Evolutionary conservation across 2,797 vertebrate genomes (phyloP).

Genomic region (Schizothorax lantsangensis): DNA sequence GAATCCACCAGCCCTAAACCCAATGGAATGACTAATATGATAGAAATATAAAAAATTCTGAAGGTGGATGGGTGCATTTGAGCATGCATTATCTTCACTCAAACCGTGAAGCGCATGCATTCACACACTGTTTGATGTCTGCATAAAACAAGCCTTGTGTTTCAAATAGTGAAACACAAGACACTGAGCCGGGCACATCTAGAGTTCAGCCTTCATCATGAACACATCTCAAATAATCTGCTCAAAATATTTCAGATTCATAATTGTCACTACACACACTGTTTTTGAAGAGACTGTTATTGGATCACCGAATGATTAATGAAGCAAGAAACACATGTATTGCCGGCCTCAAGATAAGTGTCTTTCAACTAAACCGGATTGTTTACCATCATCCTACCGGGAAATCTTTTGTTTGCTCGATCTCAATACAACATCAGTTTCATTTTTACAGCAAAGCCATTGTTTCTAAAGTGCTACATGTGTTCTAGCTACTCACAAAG

Average conservation of each 20-base stretch:
- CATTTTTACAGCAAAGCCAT: slow-evolving; percentile 50
- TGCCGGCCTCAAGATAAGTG: slow-evolving; percentile 70
- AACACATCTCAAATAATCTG: neutral
- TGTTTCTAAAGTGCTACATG: slow-evolving; percentile 60
- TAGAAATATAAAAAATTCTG: slow-evolving; percentile 17
- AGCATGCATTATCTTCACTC: slow-evolving; percentile 25
- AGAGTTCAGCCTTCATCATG: slow-evolving; percentile 18
- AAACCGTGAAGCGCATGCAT: neutral
- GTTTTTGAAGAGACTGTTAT: slow-evolving; percentile 59
- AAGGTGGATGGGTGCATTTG: slow-evolving; percentile 19
- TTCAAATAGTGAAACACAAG: slow-evolving; percentile 3
- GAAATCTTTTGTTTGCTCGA: slow-evolving; percentile 58
- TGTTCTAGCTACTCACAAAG: slow-evolving; percentile 58
- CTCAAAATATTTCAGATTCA: slow-evolving; percentile 9
- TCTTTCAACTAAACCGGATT: slow-evolving; percentile 75
- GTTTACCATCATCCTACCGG: slow-evolving; percentile 59
- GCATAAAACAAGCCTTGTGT: slow-evolving; percentile 1
- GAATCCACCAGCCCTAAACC: slow-evolving; percentile 39
- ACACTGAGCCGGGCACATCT: neutral
- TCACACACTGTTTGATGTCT: slow-evolving; percentile 12
- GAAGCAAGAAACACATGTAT: slow-evolving; percentile 68
- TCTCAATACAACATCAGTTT: slow-evolving; percentile 60
- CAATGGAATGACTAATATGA: slow-evolving; percentile 13
- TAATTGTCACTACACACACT: slow-evolving; percentile 31
- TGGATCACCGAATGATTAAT: slow-evolving; percentile 73